phyloP scores from a whole-genome alignment of 1,140 invertebrate genomes.

The Drosophila jambulina region DNA sequence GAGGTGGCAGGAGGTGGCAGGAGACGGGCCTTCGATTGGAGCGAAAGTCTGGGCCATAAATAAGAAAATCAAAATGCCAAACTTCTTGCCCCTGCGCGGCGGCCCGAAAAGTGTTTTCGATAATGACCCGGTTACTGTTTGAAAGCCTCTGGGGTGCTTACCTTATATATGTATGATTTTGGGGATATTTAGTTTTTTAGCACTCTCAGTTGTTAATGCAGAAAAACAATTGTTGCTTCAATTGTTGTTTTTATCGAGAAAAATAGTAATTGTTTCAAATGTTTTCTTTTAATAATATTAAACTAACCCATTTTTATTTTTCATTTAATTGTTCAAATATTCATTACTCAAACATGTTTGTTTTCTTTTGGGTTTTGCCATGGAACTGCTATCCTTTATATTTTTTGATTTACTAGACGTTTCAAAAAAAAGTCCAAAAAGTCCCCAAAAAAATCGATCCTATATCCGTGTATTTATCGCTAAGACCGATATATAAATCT shows the following conservation, averaged over 20 bases:
- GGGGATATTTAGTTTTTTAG: not conserved
- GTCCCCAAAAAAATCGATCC: not conserved
- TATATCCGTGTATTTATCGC: not conserved
- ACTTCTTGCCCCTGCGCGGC: slow-evolving; percentile 25
- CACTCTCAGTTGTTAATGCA: too few relatives aligned
- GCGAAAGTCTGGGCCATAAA: slow-evolving; percentile 66
- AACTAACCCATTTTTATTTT: too few relatives aligned
- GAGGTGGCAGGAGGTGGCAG: not conserved
- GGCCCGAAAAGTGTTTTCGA: slow-evolving; percentile 39
- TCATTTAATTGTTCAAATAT: not conserved
- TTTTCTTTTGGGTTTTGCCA: too few relatives aligned
- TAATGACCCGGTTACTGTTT: slow-evolving; percentile 58
- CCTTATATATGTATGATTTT: slow-evolving; percentile 1
- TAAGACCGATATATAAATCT: not conserved
- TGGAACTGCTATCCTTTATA: not conserved
- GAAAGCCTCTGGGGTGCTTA: slow-evolving; percentile 29
- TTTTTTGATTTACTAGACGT: too few relatives aligned
- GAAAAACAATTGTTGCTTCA: not conserved
- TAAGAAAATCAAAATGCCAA: slow-evolving; percentile 76
- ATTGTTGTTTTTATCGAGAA: too few relatives aligned
- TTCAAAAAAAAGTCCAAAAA: too few relatives aligned
- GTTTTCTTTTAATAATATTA: too few relatives aligned
- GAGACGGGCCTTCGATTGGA: slow-evolving; percentile 38
- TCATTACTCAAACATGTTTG: too few relatives aligned
- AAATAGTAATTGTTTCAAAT: too few relatives aligned